Percentiles rank a stretch among this genome's conserved stretches.
Conservation (phyloP, 2,888 invertebrate species). For the Drosophila sordidula region DNA sequence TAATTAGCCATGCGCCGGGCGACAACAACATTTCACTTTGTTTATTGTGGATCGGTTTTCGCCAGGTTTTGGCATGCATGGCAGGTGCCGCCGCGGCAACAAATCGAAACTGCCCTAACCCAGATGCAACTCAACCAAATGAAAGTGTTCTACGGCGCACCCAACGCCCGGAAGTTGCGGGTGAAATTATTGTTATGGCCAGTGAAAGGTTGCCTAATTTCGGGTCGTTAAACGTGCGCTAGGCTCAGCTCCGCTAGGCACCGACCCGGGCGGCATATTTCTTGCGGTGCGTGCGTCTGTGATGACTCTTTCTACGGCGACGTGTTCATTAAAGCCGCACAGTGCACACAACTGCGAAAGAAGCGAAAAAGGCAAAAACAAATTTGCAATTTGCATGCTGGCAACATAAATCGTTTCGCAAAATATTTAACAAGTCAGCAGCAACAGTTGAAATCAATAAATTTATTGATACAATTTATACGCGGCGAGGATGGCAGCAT, state of each 20-base stretch:
- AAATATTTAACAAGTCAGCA: slow-evolving; percentile 81
- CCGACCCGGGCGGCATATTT: slow-evolving; percentile 12
- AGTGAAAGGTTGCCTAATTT: slow-evolving; percentile 73
- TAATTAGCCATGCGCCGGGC: slow-evolving; percentile 74
- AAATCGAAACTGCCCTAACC: slow-evolving; percentile 68
- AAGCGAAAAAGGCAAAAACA: slow-evolving; percentile 31
- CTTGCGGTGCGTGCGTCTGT: slow-evolving; percentile 45
- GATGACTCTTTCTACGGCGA: slow-evolving; percentile 67
- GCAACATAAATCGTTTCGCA: slow-evolving; percentile 73
- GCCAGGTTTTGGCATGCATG: slow-evolving; percentile 65
- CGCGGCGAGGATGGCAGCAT: slow-evolving; percentile 49
- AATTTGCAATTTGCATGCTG: slow-evolving; percentile 69
- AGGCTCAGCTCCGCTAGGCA: neutral
- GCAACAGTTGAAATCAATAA: slow-evolving; percentile 82
- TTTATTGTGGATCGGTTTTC: slow-evolving; percentile 54
- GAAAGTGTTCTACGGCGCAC: slow-evolving; percentile 64
- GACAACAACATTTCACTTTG: slow-evolving; percentile 60
- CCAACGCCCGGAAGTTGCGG: slow-evolving; percentile 52
- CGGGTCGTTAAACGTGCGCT: slow-evolving; percentile 42
- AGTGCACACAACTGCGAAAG: slow-evolving; percentile 19
- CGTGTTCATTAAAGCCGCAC: slow-evolving; percentile 70
- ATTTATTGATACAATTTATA: slow-evolving; percentile 80
- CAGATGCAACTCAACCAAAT: slow-evolving; percentile 59
- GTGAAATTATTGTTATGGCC: slow-evolving; percentile 60
- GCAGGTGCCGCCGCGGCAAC: slow-evolving; percentile 44